Conservation (phyloP, 2,797 vertebrate genomes). For the Ceyx erithaca region DNA sequence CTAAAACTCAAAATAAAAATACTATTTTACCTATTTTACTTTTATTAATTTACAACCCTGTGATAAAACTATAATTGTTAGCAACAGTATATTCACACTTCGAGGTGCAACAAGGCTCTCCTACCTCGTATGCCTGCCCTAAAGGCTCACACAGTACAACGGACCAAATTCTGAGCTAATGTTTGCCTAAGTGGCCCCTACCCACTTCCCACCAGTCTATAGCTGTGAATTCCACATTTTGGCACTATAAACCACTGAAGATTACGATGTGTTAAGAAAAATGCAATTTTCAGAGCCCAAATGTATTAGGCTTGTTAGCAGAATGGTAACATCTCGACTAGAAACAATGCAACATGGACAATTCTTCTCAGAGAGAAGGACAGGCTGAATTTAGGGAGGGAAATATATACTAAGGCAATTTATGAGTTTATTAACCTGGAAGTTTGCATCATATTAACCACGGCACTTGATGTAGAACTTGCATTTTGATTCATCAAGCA, state of each 20-base stretch:
- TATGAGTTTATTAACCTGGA: slow-evolving; percentile 44
- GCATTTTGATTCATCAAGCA: slow-evolving; percentile 17
- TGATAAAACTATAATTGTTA: neutral
- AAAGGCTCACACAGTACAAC: neutral
- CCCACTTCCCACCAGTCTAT: rapidly evolving
- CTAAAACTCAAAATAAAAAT: neutral
- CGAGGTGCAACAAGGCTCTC: neutral
- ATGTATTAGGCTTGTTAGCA: neutral
- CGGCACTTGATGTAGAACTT: neutral
- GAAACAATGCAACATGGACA: neutral
- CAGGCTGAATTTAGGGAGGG: neutral
- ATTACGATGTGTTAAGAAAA: neutral
- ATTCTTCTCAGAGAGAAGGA: neutral
- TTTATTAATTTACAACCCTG: neutral
- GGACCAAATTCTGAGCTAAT: neutral
- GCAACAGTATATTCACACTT: neutral
- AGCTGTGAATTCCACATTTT: neutral
- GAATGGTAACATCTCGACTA: neutral
- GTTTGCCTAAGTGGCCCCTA: neutral
- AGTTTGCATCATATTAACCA: neutral
- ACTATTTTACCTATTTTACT: neutral
- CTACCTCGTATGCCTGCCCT: rapidly evolving
- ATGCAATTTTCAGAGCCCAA: neutral
- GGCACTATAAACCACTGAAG: neutral
- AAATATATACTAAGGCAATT: neutral